Conservation (phyloP, 2,888 invertebrate genomes). For the Melanostoma mellinum region DNA sequence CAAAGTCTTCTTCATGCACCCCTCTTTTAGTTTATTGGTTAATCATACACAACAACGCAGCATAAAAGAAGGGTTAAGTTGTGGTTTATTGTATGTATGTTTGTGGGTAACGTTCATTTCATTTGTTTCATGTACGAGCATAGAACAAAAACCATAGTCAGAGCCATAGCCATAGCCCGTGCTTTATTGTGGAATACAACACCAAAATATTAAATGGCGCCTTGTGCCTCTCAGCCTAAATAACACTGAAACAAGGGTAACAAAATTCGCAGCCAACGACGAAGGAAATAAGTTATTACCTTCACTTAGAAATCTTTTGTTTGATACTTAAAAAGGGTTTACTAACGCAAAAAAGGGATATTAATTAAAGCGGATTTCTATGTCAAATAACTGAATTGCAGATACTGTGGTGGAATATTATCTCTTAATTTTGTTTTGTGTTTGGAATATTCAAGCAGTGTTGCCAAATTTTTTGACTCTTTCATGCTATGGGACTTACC, state of each 20-base stretch:
- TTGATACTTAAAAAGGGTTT: constrained; percentile 56
- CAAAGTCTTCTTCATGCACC: background rate
- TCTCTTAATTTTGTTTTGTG: constrained; percentile 48
- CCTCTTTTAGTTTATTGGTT: constrained; percentile 61
- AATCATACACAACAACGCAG: constrained; percentile 35
- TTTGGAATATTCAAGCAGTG: no score
- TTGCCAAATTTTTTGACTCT: no score
- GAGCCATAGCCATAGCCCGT: constrained; percentile 21
- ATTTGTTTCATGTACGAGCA: constrained; percentile 1
- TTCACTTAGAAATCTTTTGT: constrained; percentile 70
- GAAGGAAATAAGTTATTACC: constrained; percentile 67
- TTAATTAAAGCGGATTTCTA: constrained; percentile 71
- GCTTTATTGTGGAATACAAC: constrained; percentile 28
- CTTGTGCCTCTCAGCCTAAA: constrained; percentile 28
- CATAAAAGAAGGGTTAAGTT: constrained; percentile 65
- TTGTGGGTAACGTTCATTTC: constrained; percentile 17
- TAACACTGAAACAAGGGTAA: constrained; percentile 39
- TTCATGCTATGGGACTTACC: no score
- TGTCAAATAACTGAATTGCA: constrained; percentile 66
- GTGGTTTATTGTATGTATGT: constrained; percentile 53
- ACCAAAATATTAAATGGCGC: constrained; percentile 52
- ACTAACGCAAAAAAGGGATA: constrained; percentile 56
- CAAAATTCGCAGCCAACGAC: constrained; percentile 7
- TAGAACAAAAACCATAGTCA: background rate
- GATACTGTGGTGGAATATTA: constrained; percentile 47